phyloP scores from a whole-genome alignment of 2,888 invertebrate genomes.

The Halocaridina rubra region DNA sequence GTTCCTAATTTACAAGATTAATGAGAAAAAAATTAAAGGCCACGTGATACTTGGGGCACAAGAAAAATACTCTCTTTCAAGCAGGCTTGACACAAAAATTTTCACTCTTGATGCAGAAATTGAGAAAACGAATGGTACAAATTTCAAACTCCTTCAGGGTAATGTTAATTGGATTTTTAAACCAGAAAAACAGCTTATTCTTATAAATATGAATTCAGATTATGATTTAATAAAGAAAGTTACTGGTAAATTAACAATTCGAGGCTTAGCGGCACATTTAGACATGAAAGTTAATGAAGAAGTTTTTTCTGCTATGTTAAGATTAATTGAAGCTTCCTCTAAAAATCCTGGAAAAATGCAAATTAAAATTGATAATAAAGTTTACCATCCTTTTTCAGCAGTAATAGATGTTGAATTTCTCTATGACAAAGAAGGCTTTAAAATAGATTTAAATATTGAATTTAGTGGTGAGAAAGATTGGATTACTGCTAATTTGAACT shows the following conservation, averaged over 20 bases:
- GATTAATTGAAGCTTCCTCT: background rate
- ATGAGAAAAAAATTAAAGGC: background rate
- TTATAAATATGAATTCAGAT: conserved; percentile 36
- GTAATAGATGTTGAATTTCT: conserved; percentile 3
- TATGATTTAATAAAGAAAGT: background rate
- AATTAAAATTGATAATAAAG: conserved; percentile 18
- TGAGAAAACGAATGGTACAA: background rate
- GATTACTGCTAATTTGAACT: conserved; percentile 5
- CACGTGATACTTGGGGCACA: background rate
- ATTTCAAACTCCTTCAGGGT: conserved; percentile 19
- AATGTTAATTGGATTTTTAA: conserved; percentile 26
- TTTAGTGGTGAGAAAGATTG: background rate
- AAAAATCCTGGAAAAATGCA: background rate
- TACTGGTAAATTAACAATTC: background rate
- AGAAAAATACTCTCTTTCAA: conserved; percentile 10
- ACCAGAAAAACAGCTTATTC: conserved; percentile 1
- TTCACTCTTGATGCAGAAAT: conserved; percentile 1
- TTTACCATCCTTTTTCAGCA: background rate
- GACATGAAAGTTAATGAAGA: conserved; percentile 30
- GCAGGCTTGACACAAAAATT: background rate
- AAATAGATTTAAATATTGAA: conserved; percentile 2
- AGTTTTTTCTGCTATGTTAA: background rate
- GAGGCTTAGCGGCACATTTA: conserved; percentile 14
- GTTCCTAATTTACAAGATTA: background rate
- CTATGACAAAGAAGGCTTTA: background rate